A percentile compares a stretch with the other conserved stretches of the same genome.
phyloP scores from a whole-genome alignment of 2,797 vertebrate species.

The Fistularia tabacaria region DNA sequence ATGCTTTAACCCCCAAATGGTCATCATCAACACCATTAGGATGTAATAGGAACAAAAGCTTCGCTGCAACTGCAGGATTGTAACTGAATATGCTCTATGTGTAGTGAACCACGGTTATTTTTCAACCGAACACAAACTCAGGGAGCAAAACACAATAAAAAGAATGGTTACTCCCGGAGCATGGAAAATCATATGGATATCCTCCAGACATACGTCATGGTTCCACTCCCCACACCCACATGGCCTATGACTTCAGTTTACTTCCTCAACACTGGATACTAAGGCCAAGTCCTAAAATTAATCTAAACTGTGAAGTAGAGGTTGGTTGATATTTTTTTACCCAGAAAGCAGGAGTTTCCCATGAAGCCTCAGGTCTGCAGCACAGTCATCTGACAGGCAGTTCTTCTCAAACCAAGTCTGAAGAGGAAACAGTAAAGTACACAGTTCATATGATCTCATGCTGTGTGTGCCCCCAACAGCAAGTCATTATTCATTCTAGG shows the following conservation, averaged over 20 bases:
- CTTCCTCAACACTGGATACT: conserved; percentile 39
- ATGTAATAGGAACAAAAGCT: background rate
- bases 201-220: conserved; percentile 71
- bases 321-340: conserved; percentile 65
- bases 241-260: conserved; percentile 60
- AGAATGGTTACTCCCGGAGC: conserved; percentile 58
- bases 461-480: conserved; percentile 9
- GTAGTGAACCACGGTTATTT: background rate
- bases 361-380: conserved; percentile 88
- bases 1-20: background rate
- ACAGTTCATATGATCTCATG: conserved; percentile 58
- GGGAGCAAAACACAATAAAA: conserved; percentile 38
- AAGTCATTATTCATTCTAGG: conserved; percentile 48
- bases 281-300: conserved; percentile 21
- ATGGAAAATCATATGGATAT: conserved; percentile 68
- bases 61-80: no score
- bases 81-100: background rate
- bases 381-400: conserved; percentile 94
- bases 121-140: conserved; percentile 7
- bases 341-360: conserved; percentile 89
- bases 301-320: conserved; percentile 22
- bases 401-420: conserved; percentile 99
- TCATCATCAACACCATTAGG: background rate
- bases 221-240: conserved; percentile 67
- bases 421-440: conserved; percentile 50